Percentiles rank a stretch among this genome's conserved stretches.
Evolutionary conservation across 2,888 invertebrate species (phyloP).

Genomic region (Clunio marinus): DNA sequence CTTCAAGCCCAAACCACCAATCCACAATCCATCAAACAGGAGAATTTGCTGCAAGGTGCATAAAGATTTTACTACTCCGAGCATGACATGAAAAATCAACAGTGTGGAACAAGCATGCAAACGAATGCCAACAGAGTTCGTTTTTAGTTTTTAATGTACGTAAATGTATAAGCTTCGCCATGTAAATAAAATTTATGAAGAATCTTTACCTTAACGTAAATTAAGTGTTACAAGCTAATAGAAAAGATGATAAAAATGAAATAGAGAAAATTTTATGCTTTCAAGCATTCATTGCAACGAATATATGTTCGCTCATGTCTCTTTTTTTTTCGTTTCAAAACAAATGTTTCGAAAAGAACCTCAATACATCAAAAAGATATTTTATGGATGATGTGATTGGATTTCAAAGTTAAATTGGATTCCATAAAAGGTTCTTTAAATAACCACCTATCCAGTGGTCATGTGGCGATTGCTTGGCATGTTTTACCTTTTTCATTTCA

Average conservation of each 20-base stretch:
- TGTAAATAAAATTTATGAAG: conserved; percentile 16
- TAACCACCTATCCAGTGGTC: too few species aligned
- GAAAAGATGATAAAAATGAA: background rate
- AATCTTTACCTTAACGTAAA: background rate
- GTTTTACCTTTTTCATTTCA: too few species aligned
- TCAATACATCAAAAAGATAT: too few species aligned
- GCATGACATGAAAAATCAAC: background rate
- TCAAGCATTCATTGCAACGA: too few species aligned
- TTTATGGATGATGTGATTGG: too few species aligned
- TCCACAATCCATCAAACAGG: conserved; percentile 35
- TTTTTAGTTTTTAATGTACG: conserved; percentile 2
- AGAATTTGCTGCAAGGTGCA: conserved; percentile 37
- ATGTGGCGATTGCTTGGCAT: too few species aligned
- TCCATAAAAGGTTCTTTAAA: too few species aligned
- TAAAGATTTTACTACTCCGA: conserved; percentile 4
- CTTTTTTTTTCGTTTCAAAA: too few species aligned
- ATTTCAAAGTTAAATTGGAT: too few species aligned
- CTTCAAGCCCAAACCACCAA: conserved; percentile 7
- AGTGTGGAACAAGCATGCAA: background rate
- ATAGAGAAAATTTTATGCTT: too few species aligned
- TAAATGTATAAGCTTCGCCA: conserved; percentile 2
- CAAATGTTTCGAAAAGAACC: too few species aligned
- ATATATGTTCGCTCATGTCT: too few species aligned
- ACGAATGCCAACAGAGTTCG: background rate
- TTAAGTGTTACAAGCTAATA: background rate